phyloP scores from a whole-genome alignment of 2,113 vertebrate species.

The Salvator merianae region DNA sequence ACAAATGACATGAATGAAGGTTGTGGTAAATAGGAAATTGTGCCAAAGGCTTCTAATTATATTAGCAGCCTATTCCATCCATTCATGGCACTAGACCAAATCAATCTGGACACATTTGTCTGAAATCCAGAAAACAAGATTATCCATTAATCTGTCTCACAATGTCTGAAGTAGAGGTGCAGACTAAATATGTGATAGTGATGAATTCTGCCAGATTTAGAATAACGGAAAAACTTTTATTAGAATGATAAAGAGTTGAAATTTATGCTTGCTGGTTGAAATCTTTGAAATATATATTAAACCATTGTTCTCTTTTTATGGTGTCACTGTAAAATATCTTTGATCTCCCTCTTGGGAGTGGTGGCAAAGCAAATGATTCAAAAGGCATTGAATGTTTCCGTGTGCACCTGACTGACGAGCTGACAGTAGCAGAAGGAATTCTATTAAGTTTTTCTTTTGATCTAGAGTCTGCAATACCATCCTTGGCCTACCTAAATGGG shows the following conservation, averaged over 20 bases:
- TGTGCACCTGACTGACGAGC: not conserved
- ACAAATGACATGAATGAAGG: not conserved
- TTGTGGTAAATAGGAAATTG: not conserved
- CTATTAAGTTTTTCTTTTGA: too few relatives aligned
- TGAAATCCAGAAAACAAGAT: conserved; percentile 60
- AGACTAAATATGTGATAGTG: conserved; percentile 32
- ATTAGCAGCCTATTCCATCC: conserved; percentile 56
- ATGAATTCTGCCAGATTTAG: conserved; percentile 39
- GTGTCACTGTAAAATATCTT: conserved; percentile 7
- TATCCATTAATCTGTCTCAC: conserved; percentile 58
- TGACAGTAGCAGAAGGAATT: not conserved
- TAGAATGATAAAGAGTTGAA: conserved; percentile 40
- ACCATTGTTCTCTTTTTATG: not conserved
- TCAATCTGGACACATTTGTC: conserved; percentile 66
- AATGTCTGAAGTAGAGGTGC: conserved; percentile 17
- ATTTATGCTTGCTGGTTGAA: conserved; percentile 11
- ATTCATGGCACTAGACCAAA: conserved; percentile 58
- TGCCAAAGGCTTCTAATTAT: conserved; percentile 39
- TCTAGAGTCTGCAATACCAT: not conserved
- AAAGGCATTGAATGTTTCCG: not conserved
- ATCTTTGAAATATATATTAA: conserved; percentile 6
- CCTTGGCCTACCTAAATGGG: not conserved
- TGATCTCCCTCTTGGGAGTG: not conserved
- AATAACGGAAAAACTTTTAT: conserved; percentile 41
- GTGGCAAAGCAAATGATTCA: not conserved